Base-by-base conservation (phyloP, 2,113 vertebrate genomes). In the Sterna hirundo region DNA sequence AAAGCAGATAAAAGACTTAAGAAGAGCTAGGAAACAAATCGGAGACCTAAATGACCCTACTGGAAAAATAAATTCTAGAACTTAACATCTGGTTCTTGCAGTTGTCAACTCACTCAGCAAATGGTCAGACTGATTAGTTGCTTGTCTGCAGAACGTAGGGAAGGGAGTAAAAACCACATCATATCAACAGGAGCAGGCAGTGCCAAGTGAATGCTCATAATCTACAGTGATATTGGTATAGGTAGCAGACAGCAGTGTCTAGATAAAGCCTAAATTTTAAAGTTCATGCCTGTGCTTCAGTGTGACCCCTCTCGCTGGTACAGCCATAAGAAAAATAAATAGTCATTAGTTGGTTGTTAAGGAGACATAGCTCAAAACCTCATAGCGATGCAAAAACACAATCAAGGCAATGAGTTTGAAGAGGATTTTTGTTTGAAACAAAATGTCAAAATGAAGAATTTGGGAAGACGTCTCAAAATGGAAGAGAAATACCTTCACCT, bases 41-140 rank as follows among this genome's bases (percentile, higher is more conserved):
- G 82, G 92, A 93, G 74, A 97, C 70, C 83, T 96, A 87, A 87
- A 32, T 82, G 90, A 95, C 83, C 82, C 86, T 58, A 60, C 40
- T 96, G 93, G 92, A 96, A 97, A 97, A 97, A 96, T 96, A 95
- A 92, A 94, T 94, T 81, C 81, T 95, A 94, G 10, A 64, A 68
- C 25, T 68, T 32, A 95, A 83, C 52, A 93, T 96, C 97, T 96
- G 79, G 61, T 97, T 96, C 86, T 96, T 95, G 64, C 60, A 60
- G 47, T 96, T 97, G 92, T 97, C 88, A 93, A 15, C 77, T 96
- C 86, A 88, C 64, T 94, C 81, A 87, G 83, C 89, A 95, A 97
- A 96, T 32, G 72, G 34, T 78, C 84, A 77, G 61, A 69, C 42
- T 78, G 92, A 97, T 95, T 95, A 96, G 71, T 62, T 88, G 58